Conservation (phyloP, 2,113 vertebrate species). For the Tetrao urogallus region DNA sequence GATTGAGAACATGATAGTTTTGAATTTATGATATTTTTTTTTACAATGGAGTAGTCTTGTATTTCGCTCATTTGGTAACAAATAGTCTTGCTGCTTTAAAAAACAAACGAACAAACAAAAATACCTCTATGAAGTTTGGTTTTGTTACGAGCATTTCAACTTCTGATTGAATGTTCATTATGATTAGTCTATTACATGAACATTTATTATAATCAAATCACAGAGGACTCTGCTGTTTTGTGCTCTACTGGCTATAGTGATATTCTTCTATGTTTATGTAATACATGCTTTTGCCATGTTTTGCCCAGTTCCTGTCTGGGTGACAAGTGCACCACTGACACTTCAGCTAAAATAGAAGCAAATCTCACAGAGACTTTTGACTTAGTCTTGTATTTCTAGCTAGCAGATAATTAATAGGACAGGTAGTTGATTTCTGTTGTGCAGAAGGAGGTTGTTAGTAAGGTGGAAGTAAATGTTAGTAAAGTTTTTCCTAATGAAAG, state of each 20-base stretch:
- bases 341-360: not conserved
- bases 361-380: not conserved
- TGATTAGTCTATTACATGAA: not conserved
- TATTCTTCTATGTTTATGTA: not conserved
- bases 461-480: not conserved
- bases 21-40: not conserved
- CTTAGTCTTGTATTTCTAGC: not conserved
- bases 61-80: rapidly evolving
- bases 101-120: not conserved
- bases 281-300: not conserved
- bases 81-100: not conserved
- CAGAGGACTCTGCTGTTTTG: not conserved
- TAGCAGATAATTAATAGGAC: not conserved
- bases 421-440: not conserved
- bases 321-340: not conserved
- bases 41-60: not conserved
- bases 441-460: not conserved
- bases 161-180: not conserved
- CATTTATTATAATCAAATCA: not conserved
- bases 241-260: not conserved
- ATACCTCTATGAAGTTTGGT: too few relatives aligned
- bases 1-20: not conserved
- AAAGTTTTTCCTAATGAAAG: not conserved
- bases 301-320: not conserved
- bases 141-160: not conserved